Evolutionary conservation across 2,113 vertebrate species (phyloP).

Genomic region (Sorex fumeus): DNA sequence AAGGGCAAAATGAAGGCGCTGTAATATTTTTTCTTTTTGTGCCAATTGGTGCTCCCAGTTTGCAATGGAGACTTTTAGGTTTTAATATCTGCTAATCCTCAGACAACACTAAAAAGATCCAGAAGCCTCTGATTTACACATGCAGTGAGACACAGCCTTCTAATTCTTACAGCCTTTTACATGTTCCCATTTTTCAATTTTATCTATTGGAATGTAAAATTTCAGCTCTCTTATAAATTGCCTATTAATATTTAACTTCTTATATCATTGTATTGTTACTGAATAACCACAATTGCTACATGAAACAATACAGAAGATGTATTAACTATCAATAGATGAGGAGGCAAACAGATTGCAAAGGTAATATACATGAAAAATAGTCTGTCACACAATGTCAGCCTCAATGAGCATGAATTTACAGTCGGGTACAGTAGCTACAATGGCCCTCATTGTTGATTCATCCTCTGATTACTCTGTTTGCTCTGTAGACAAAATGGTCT

Average conservation of each 20-base stretch:
- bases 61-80: background rate
- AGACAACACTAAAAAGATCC: conserved; percentile 52
- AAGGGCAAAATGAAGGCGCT: no score
- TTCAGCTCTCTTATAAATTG: conserved; percentile 69
- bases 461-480: conserved; percentile 72
- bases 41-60: background rate
- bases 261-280: conserved; percentile 70
- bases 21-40: conserved; percentile 30
- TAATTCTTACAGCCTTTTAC: conserved; percentile 71
- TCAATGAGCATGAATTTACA: conserved; percentile 71
- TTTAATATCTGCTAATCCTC: conserved; percentile 64
- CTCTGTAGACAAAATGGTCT: conserved; percentile 71
- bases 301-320: conserved; percentile 69
- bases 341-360: conserved; percentile 66
- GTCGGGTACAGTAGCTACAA: background rate
- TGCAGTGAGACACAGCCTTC: conserved; percentile 60
- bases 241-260: conserved; percentile 80
- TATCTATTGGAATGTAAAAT: conserved; percentile 65
- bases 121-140: conserved; percentile 69
- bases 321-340: conserved; percentile 54
- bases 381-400: conserved; percentile 69
- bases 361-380: conserved; percentile 78
- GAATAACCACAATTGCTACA: conserved; percentile 62
- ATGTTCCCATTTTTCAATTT: conserved; percentile 77
- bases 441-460: conserved; percentile 74